phyloP scores from a whole-genome alignment of 1,140 invertebrate genomes.

The Drosophila takahashii region DNA sequence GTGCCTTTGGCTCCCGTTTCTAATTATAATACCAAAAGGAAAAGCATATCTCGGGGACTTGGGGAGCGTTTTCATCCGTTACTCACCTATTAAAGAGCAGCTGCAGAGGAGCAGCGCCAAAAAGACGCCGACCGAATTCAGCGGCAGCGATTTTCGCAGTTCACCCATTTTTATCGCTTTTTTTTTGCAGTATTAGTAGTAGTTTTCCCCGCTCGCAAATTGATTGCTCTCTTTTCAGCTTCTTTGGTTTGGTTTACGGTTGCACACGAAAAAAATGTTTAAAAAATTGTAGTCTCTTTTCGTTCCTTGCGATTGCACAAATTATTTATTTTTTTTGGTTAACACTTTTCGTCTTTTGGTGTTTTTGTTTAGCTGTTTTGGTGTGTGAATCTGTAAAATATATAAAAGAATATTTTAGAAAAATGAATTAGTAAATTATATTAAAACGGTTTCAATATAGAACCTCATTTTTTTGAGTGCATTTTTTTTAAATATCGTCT shows the following conservation, averaged over 20 bases:
- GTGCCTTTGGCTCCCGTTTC: slow-evolving; percentile 19
- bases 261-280: slow-evolving; percentile 53
- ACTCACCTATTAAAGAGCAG: slow-evolving; percentile 75
- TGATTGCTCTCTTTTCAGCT: slow-evolving; percentile 12
- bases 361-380: slow-evolving; percentile 7
- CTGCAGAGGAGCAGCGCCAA: slow-evolving; percentile 61
- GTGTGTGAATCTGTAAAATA: slow-evolving; percentile 25
- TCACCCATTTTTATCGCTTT: slow-evolving; percentile 65
- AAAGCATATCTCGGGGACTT: background rate
- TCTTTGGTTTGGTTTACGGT: slow-evolving; percentile 43
- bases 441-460: no score
- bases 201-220: slow-evolving; percentile 13
- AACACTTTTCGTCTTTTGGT: slow-evolving; percentile 8
- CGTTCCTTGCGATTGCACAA: slow-evolving; percentile 1
- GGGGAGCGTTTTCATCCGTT: slow-evolving; percentile 19
- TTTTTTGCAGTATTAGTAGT: slow-evolving; percentile 7
- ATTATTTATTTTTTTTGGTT: slow-evolving; percentile 2
- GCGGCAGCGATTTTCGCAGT: slow-evolving; percentile 51
- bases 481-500: no score
- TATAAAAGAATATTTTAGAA: slow-evolving; percentile 1
- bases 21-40: slow-evolving; percentile 61
- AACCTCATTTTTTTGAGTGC: no score
- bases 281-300: slow-evolving; percentile 38
- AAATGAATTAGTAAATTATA: background rate
- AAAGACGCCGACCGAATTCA: slow-evolving; percentile 13